Base-by-base conservation (phyloP, 2,888 invertebrate genomes). In the Scaptomyza polygonia region DNA sequence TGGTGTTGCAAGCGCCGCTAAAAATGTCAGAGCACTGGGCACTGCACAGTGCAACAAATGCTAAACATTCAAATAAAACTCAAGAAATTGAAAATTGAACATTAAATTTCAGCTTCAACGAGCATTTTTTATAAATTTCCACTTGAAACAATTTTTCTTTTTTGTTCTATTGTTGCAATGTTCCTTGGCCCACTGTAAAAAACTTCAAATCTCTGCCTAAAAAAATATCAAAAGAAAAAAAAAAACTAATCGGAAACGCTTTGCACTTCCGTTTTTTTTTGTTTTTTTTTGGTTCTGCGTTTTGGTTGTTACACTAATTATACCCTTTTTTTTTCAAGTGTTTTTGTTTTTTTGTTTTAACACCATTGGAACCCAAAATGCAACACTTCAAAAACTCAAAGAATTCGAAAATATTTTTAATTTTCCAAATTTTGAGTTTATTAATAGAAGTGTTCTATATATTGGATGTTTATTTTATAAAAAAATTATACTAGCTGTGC, bases 231-330 rank as follows among this genome's bases (percentile, higher is more conserved):
- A 39, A 9, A 32, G 29, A 43, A 5, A 36, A 18, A 18, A 56
- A 42, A 2, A 47, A 49, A 1, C 48, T 71, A 72, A 77, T 72
- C 72, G 56, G 72, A 77, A 72, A 67, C 53, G 77, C 61, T 77
- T 75, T 67, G 63, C 61, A 67, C 77, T 75, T 75, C 77, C 74
- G 74, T 53, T 75, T 67, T 68, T 65, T 42, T 55, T 54, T 49
- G 12, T 5, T 18, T 14, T 51, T 51, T 14, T 32, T 25, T n/a
- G n/a, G n/a, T n/a, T 5, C 25, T 25, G 25, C 25, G 5, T 25
- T 25, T 25, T 25, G 25, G 4, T 25, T 25, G 5, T 25, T 5
- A 5, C 25, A 25, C 4, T 1, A 65, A 62, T 49, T 55, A 47
- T 49, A 11, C n/a, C 18, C 12, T 45, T 51, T 14, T 32, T 14